phyloP scores from a whole-genome alignment of 2,113 vertebrate species.

The Halichoerus grypus region DNA sequence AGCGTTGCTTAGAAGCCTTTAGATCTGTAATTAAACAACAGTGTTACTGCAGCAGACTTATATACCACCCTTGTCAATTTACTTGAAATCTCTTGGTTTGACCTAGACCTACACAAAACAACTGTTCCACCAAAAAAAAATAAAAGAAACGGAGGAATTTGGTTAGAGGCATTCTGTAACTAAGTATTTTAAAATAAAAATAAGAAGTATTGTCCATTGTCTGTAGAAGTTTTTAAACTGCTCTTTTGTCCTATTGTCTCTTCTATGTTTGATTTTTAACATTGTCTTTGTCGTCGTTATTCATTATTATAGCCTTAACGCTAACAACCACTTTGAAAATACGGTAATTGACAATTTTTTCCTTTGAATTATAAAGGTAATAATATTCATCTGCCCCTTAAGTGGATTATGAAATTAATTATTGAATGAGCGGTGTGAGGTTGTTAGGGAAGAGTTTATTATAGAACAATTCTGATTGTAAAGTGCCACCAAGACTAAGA shows the following conservation, averaged over 20 bases:
- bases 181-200: conserved; percentile 45
- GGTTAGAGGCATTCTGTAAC: not conserved
- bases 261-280: not conserved
- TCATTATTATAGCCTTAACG: not conserved
- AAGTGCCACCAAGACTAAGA: not conserved
- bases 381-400: not conserved
- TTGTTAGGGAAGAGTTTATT: conserved; percentile 43
- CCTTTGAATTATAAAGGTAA: not conserved
- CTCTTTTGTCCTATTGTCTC: not conserved
- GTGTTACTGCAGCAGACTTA: not conserved
- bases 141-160: not conserved
- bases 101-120: not conserved
- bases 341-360: not conserved
- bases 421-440: not conserved
- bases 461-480: not conserved
- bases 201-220: not conserved
- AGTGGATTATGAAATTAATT: conserved; percentile 34
- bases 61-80: not conserved
- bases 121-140: not conserved
- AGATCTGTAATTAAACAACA: not conserved
- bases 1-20: not conserved
- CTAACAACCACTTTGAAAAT: not conserved
- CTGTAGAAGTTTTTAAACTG: not conserved
- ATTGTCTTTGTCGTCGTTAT: not conserved
- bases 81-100: not conserved